Base-by-base conservation (phyloP, 2,113 vertebrate genomes). In the Neogale vison region DNA sequence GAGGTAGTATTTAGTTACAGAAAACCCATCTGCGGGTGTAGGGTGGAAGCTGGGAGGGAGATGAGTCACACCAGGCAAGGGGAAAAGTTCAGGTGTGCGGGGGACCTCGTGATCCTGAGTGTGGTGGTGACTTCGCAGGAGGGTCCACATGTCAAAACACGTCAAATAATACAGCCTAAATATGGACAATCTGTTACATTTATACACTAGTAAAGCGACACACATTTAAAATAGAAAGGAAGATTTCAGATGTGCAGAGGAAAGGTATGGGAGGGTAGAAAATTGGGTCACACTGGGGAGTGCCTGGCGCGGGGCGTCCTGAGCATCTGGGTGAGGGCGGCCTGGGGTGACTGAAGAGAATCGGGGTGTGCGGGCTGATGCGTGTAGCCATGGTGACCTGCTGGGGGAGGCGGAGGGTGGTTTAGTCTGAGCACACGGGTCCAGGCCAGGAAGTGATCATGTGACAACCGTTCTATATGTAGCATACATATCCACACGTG, bases 291-390 rank as follows among this genome's bases (percentile, higher is more conserved):
- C 80, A 47, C 6, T 18, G 31, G 90, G 39, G 57, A 36, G 18
- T n/a, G 31, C 18, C 2, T 0, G 0, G 63, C 18, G 36, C 18
- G 0, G 26, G 52, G 1, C 18, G 1, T 2, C 9, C 20, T 6
- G 52, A 52, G 21, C 17, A 61, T 55, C 69, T 36, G 69, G 45
- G 59, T 9, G 21, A 13, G 3, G 45, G 31, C 9, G 24, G 24
- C 67, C 67, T 10, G 4, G 15, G 3, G 24, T 18, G n/a, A 14
- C 7, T 0, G n/a, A 8, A n/a, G 29, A 18, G 39, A 45, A 69
- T 21, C 1, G 4, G 14, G 57, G 2, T 42, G 29, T 2, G 36
- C 3, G 20, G 26, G 47, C 9, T 15, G 13, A 17, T 67, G 34
- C 31, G 31, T 34, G 14, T 34, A 7, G 63, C 34, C 14, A 9